A percentile compares a stretch with the other conserved stretches of the same genome.
Evolutionary conservation across 2,888 invertebrate species (phyloP).

Genomic region (Plebejus anna): DNA sequence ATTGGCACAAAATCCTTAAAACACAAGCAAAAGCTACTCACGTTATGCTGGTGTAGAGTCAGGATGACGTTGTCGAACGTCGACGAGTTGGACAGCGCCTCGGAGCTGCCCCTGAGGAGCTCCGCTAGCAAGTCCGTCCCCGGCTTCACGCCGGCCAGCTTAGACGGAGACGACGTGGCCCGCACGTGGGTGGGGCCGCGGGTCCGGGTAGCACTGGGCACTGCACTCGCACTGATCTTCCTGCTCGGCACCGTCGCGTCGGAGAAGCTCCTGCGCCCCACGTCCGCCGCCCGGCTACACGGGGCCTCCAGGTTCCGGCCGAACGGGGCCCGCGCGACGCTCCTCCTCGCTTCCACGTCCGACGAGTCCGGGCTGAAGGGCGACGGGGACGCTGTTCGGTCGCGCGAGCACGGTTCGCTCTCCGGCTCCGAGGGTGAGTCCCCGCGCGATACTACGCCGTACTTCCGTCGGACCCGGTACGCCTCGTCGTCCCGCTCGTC

Average conservation of each 20-base stretch:
- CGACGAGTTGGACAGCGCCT: constrained; percentile 83
- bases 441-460: constrained; percentile 65
- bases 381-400: constrained; percentile 80
- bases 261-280: constrained; percentile 69
- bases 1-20: neutral
- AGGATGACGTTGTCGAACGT: constrained; percentile 75
- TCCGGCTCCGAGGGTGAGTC: constrained; percentile 88
- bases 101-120: constrained; percentile 88
- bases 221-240: constrained; percentile 81
- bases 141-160: constrained; percentile 82
- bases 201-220: constrained; percentile 58
- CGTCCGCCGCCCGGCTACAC: constrained; percentile 77
- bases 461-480: constrained; percentile 61
- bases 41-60: constrained; percentile 74
- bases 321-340: constrained; percentile 84
- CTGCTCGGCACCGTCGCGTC: constrained; percentile 77
- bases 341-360: constrained; percentile 70
- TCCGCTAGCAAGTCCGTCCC: constrained; percentile 85
- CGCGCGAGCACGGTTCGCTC: constrained; percentile 79
- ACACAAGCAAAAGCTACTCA: constrained; percentile 52
- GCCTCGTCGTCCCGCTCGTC: constrained; percentile 85
- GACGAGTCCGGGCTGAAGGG: constrained; percentile 83
- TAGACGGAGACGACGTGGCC: constrained; percentile 89
- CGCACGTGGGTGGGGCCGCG: constrained; percentile 84
- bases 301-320: constrained; percentile 69